These are phyloP conservation scores for Dicrurus megarhynchus DNA, from an alignment of 2,113 vertebrate genomes.

Conservation along the genomic window DNA sequence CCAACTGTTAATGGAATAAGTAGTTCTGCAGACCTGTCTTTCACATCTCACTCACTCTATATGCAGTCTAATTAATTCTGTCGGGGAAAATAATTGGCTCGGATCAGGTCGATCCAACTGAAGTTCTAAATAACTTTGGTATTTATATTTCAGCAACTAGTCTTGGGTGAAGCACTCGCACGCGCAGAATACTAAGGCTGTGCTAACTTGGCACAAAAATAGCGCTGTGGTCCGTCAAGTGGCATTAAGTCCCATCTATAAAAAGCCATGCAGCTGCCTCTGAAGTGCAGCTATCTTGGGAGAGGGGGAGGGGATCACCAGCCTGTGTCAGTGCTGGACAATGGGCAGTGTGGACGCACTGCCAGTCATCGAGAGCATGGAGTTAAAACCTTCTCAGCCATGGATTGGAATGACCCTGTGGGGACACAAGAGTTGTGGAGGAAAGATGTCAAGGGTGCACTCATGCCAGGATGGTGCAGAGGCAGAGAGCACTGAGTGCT, in stretches of 20 bases:
- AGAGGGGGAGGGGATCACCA: neutral
- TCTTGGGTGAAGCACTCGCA: slow-evolving; percentile 32
- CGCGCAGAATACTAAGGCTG: slow-evolving; percentile 44
- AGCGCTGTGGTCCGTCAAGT: neutral
- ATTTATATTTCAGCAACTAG: slow-evolving; percentile 64
- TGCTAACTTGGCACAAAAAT: slow-evolving; percentile 39
- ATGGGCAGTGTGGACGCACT: neutral
- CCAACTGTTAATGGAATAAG: slow-evolving; percentile 34
- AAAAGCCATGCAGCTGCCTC: slow-evolving; percentile 15
- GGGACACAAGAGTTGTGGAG: neutral
- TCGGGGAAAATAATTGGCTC: slow-evolving; percentile 68
- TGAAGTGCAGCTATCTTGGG: neutral
- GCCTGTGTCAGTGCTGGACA: fast-evolving
- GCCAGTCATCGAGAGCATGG: fast-evolving
- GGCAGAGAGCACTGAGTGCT: neutral
- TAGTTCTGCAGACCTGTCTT: slow-evolving; percentile 53
- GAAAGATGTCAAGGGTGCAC: neutral
- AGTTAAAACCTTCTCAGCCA: neutral
- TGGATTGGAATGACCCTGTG: neutral
- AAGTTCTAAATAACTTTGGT: slow-evolving; percentile 66
- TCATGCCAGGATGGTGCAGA: neutral
- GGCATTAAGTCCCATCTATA: slow-evolving; percentile 34
- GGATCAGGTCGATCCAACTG: slow-evolving; percentile 47
- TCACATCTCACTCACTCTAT: slow-evolving; percentile 65
- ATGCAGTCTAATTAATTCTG: slow-evolving; percentile 71